Conservation (phyloP, 2,113 vertebrate genomes). For the Suricata suricatta region DNA sequence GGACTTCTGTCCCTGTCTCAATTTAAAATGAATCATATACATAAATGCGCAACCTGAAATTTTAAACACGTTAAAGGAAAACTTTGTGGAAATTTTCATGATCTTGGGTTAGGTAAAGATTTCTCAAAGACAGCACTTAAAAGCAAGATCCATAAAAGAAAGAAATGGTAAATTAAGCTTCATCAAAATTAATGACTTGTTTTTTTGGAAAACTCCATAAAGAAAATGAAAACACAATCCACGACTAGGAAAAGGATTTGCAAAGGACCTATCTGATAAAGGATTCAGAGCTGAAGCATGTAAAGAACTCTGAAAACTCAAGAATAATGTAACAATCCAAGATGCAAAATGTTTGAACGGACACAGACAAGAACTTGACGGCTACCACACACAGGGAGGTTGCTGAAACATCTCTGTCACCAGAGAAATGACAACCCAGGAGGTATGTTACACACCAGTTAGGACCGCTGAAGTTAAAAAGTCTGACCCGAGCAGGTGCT, state of each 20-base stretch:
- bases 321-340: neutral
- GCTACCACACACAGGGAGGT: accelerated
- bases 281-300: neutral
- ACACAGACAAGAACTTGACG: neutral
- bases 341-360: neutral
- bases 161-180: neutral
- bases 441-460: accelerated
- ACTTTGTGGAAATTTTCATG: neutral
- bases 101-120: neutral
- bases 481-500: accelerated
- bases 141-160: neutral
- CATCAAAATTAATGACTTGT: neutral
- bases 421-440: neutral
- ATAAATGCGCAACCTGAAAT: neutral
- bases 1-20: neutral
- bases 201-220: neutral
- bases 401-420: accelerated
- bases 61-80: neutral
- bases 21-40: accelerated
- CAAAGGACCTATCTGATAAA: neutral
- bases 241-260: neutral
- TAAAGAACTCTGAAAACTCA: neutral
- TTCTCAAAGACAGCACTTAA: neutral
- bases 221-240: neutral
- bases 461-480: neutral